Evolutionary conservation across 1,140 invertebrate species (phyloP).

Genomic region (Drosophila murphyi): DNA sequence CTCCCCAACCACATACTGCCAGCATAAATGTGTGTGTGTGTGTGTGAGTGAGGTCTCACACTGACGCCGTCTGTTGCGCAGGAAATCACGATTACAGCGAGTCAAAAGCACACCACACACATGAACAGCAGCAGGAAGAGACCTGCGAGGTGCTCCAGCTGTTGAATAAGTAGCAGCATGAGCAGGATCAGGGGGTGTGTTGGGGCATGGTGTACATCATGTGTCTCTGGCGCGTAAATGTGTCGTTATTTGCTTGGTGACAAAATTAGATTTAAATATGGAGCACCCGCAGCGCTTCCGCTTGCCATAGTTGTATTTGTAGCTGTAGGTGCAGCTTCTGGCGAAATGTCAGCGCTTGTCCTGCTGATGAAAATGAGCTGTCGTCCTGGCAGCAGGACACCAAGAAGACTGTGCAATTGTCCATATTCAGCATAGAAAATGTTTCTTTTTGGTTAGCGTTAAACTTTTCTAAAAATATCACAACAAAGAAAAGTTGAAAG

Average conservation of each 20-base stretch:
- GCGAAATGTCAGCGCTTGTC: constrained; percentile 77
- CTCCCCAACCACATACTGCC: not conserved
- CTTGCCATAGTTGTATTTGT: not conserved
- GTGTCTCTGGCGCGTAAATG: constrained; percentile 55
- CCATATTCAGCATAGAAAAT: not conserved
- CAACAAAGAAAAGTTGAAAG: constrained; percentile 8
- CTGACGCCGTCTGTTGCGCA: constrained; percentile 61
- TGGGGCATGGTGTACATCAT: constrained; percentile 4
- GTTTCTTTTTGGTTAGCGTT: not conserved
- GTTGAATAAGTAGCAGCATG: not conserved
- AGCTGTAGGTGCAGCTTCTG: constrained; percentile 17
- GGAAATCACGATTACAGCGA: constrained; percentile 79
- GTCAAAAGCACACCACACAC: constrained; percentile 51
- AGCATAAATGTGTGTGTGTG: constrained; percentile 3
- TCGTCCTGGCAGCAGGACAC: constrained; percentile 20
- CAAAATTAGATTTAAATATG: constrained; percentile 83
- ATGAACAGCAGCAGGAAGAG: constrained; percentile 7
- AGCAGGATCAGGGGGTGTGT: constrained; percentile 32
- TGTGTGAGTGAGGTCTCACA: constrained; percentile 13
- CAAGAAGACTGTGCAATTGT: constrained; percentile 7
- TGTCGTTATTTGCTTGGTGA: constrained; percentile 70
- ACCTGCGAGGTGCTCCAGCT: not conserved
- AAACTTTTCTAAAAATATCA: constrained; percentile 14
- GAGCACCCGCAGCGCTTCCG: constrained; percentile 47
- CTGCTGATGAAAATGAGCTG: constrained; percentile 71